phyloP scores from a whole-genome alignment of 2,797 vertebrate genomes.

The Hemibagrus guttatus region DNA sequence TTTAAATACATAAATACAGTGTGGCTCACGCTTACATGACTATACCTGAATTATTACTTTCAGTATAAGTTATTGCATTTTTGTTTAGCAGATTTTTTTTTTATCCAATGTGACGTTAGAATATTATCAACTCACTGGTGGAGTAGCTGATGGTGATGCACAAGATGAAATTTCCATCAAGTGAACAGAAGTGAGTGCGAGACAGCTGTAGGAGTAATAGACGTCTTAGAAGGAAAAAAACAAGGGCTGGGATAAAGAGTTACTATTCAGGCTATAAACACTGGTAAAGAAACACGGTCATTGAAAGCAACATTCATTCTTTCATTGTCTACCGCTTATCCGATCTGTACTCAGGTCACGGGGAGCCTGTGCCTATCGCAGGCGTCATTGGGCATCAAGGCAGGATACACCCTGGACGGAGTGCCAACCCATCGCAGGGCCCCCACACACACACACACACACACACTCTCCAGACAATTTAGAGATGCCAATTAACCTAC shows the following conservation, averaged over 20 bases:
- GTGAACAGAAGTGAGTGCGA: not conserved
- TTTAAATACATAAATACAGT: not conserved
- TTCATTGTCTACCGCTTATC: too few relatives aligned
- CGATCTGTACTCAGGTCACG: too few relatives aligned
- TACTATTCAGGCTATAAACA: not conserved
- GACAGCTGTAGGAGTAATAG: not conserved
- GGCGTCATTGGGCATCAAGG: too few relatives aligned
- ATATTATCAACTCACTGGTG: not conserved
- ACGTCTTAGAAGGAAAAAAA: not conserved
- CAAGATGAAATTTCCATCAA: not conserved
- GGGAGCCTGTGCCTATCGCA: too few relatives aligned
- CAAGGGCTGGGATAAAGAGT: too few relatives aligned
- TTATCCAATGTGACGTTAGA: too few relatives aligned
- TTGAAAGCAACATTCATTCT: too few relatives aligned
- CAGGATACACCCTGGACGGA: too few relatives aligned
- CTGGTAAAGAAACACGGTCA: not conserved
- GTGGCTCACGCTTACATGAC: not conserved
- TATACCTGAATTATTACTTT: conserved; percentile 13
- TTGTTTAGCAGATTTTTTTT: not conserved
- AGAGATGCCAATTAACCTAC: too few relatives aligned
- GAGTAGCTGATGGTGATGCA: not conserved
- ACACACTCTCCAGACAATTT: too few relatives aligned
- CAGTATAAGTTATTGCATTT: not conserved
- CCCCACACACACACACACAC: too few relatives aligned
- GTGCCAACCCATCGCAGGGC: too few relatives aligned